These are phyloP conservation scores for Lapara coniferarum DNA, from an alignment of 2,888 invertebrate species.

Conservation along the genomic window DNA sequence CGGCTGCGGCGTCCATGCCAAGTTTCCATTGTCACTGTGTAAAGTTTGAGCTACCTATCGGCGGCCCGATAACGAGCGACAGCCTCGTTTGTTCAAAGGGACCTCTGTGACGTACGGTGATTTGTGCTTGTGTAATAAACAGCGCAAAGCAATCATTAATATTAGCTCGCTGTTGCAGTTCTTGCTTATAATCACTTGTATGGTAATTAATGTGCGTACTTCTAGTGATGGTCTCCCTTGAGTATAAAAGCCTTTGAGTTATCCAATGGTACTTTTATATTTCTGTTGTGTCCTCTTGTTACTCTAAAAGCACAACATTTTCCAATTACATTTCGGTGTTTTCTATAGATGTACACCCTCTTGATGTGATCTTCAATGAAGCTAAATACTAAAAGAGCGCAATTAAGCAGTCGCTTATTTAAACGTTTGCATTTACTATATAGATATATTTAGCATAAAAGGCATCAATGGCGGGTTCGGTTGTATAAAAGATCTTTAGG, in stretches of 20 bases:
- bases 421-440: too few species aligned
- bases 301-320: too few species aligned
- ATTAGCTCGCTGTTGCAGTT: slow-evolving; percentile 2
- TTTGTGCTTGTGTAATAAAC: slow-evolving; percentile 49
- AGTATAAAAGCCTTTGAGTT: not conserved
- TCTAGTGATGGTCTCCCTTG: not conserved
- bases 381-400: too few species aligned
- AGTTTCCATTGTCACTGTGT: slow-evolving; percentile 71
- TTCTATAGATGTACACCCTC: too few species aligned
- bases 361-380: too few species aligned
- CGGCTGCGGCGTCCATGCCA: slow-evolving; percentile 60
- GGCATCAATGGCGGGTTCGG: too few species aligned
- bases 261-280: not conserved
- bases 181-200: not conserved
- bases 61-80: slow-evolving; percentile 67
- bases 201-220: slow-evolving; percentile 1
- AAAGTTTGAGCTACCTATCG: slow-evolving; percentile 79
- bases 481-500: too few species aligned
- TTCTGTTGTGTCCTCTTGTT: not conserved
- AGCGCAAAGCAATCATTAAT: slow-evolving; percentile 41
- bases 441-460: too few species aligned
- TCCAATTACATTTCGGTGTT: too few species aligned
- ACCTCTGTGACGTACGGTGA: slow-evolving; percentile 57
- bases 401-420: too few species aligned
- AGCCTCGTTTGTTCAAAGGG: slow-evolving; percentile 64